Percentiles rank a stretch among this genome's conserved stretches.
Conservation (phyloP, 1,140 invertebrate genomes). For the Conopomorpha cramerella region DNA sequence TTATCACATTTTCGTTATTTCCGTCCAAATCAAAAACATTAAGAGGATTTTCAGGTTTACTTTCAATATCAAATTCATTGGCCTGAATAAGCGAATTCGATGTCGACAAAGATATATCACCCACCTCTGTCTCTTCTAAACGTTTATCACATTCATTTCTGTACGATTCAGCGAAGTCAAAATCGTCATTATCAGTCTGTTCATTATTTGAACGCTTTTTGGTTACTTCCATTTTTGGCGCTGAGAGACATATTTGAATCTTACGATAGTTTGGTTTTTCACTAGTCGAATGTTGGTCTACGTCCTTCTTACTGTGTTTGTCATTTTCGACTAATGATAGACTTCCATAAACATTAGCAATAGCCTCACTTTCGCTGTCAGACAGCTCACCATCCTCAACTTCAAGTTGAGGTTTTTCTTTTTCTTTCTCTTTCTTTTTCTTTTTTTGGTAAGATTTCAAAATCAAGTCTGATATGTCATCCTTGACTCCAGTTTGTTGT, state of each 20-base stretch:
- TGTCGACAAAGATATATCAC: too few relatives aligned
- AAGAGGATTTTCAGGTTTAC: too few relatives aligned
- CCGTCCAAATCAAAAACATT: too few relatives aligned
- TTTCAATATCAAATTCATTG: too few relatives aligned
- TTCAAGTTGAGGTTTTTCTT: slow-evolving; percentile 28
- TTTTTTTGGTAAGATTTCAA: slow-evolving; percentile 40
- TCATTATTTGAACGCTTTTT: slow-evolving; percentile 6
- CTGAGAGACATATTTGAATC: slow-evolving; percentile 46
- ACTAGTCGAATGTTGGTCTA: slow-evolving; percentile 4
- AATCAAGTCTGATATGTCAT: slow-evolving; percentile 45
- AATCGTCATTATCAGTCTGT: slow-evolving; percentile 12
- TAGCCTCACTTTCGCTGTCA: slow-evolving; percentile 53
- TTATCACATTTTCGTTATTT: too few relatives aligned
- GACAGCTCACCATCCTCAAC: slow-evolving; percentile 51
- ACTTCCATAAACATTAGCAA: slow-evolving; percentile 46
- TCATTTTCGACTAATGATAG: slow-evolving; percentile 25
- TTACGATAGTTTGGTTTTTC: slow-evolving; percentile 25
- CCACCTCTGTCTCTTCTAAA: not conserved
- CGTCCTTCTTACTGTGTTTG: slow-evolving; percentile 9
- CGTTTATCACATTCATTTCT: slow-evolving; percentile 8
- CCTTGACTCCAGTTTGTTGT: slow-evolving; percentile 37
- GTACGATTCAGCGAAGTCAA: slow-evolving; percentile 28
- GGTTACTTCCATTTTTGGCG: too few relatives aligned
- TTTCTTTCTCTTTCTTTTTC: slow-evolving; percentile 9
- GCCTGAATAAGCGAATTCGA: too few relatives aligned